Conservation (phyloP, 2,113 vertebrate genomes). For the Aleadryas rufinucha region DNA sequence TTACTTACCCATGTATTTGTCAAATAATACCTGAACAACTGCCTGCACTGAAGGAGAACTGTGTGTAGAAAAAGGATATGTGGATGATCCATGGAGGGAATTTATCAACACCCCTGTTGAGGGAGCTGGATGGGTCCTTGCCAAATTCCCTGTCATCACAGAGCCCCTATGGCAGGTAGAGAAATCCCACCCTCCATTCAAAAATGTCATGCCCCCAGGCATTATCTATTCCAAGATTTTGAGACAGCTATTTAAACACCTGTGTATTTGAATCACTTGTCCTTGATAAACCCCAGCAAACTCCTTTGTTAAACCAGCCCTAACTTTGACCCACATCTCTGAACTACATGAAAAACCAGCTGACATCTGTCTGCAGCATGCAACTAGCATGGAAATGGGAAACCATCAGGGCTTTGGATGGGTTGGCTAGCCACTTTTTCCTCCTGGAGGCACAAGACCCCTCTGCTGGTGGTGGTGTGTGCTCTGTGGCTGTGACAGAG, state of each 20-base stretch:
- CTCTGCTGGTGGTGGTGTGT: not conserved
- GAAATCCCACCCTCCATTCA: not conserved
- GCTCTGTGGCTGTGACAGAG: not conserved
- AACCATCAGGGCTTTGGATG: rapidly evolving
- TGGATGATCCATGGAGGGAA: not conserved
- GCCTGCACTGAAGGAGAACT: not conserved
- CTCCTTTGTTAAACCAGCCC: not conserved
- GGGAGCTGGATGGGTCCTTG: not conserved
- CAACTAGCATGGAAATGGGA: not conserved
- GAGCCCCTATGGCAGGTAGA: not conserved
- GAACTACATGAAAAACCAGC: not conserved
- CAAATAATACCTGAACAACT: not conserved
- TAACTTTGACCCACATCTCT: not conserved
- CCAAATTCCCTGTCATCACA: not conserved
- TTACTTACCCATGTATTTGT: not conserved
- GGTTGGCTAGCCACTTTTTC: not conserved
- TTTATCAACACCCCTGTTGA: not conserved
- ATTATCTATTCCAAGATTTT: not conserved
- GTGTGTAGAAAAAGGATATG: not conserved
- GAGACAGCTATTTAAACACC: not conserved
- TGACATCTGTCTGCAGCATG: not conserved
- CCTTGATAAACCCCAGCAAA: not conserved
- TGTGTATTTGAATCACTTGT: not conserved
- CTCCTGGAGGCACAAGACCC: not conserved
- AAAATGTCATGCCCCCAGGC: not conserved